Evolutionary conservation across 2,113 vertebrate genomes (phyloP), one percentile per base, ranked within the genome.

Genomic region (Anthoscopus minutus): DNA sequence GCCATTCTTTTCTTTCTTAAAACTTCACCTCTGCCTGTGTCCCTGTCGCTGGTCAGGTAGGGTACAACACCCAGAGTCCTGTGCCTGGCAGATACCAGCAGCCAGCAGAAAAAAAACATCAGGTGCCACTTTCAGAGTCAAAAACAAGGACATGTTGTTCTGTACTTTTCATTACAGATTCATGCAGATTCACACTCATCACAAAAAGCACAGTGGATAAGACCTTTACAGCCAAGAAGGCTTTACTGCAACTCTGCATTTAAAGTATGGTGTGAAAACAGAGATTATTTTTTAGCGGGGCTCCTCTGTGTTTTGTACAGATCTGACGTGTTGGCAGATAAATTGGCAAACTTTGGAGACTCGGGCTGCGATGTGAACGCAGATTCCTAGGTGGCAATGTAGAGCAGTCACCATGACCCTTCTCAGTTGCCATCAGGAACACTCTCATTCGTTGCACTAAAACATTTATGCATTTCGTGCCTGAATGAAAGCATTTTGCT

Each of bases 271-370:
- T 5, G 16, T 56, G 65, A 70, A 88, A 70, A 8, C 0, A 4
- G 58, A 62, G 15, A 15, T 66, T n/a, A 10, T 73, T 88, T 89
- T 58, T 65, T 17, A 8, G 19, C 60, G 27, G 23, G 24, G 9
- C 27, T 92, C 9, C 27, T 60, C 7, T 13, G 35, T 58, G 31
- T 23, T 25, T 42, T 60, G 3, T 31, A 20, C n/a, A 65, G n/a
- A 12, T 44, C 21, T 5, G 11, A 23, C 0, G 0, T 19, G 10
- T n/a, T 67, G 56, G 35, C 22, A 40, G 0, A 1, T 38, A 35
- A 54, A 50, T 4, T 17, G 30, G 22, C 3, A 8, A 67, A 40
- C 12, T 65, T 30, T 10, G 53, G 50, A 48, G 77, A 19, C 37
- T 44, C 1, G 1, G n/a, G 28, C 42, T 92, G 66, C 1, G 0